Base-by-base conservation (phyloP, 2,888 invertebrate genomes). In the Thymelicus sylvestris region DNA sequence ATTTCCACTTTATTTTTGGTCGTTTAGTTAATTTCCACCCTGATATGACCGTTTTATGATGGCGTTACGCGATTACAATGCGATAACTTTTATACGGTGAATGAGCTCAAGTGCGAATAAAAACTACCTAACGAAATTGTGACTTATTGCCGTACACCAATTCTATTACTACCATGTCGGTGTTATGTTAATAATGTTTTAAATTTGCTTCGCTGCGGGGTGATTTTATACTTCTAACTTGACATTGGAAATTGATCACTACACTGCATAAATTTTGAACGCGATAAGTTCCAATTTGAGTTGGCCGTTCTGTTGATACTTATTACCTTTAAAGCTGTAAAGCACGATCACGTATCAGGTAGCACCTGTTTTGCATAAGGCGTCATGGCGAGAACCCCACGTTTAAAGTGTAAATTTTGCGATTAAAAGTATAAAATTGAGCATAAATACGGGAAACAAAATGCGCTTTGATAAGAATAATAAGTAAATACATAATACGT, bases 301-400 rank as follows among this genome's bases (percentile, higher is more conserved):
- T 76, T 74, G 73, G 72, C 71, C 74, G 75, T 70, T 72, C 67
- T 48, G 41, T 67, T 65, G 68, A 66, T 73, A 76, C 83, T 84
- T 88, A 81, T 76, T 78, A 79, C 85, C 77, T 88, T 87, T 82
- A 75, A 82, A 76, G 75, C 76, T 79, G 78, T 74, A 77, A 67
- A 75, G 77, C 80, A 78, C 80, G 79, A 81, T 86, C 85, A 87
- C 90, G 91, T 92, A 92, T 92, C 93, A 89, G 88, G 91, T 92
- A 90, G 91, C 93, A 93, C 92, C 93, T 94, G 93, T 88, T 94
- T 93, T 92, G 93, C 93, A 93, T 93, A 93, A 92, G 90, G 91
- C 88, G 89, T 91, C 90, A 91, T 89, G 91, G 85, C 83, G 90
- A 84, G 89, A 88, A 87, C 89, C 85, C 88, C 85, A 87, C 86